Conservation (phyloP, 1,140 invertebrate species). For the Druon quercuslanigerum region DNA sequence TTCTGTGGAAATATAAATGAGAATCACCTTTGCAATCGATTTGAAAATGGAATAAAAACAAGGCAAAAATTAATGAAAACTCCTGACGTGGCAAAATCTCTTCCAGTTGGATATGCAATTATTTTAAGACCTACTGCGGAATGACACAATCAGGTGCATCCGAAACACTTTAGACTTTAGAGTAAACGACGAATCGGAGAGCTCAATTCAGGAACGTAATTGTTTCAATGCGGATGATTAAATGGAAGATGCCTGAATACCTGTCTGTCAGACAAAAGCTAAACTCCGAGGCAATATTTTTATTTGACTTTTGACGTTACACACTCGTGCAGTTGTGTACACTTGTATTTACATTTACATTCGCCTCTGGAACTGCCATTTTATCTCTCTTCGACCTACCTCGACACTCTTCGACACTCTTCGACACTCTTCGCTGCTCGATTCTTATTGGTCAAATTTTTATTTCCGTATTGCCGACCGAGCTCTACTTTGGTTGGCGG, state of each 20-base stretch:
- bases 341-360: not conserved
- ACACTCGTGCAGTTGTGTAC: too few species aligned
- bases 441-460: not conserved
- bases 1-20: not conserved
- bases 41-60: constrained; percentile 11
- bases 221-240: not conserved
- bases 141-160: not conserved
- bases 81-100: constrained; percentile 1
- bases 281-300: not conserved
- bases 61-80: not conserved
- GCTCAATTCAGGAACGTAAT: not conserved
- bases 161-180: not conserved
- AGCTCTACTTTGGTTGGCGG: not conserved
- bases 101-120: not conserved
- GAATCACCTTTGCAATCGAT: not conserved
- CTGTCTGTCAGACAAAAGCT: not conserved
- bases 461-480: not conserved
- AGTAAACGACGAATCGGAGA: not conserved
- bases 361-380: not conserved
- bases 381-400: not conserved
- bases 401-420: not conserved
- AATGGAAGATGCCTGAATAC: not conserved
- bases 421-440: not conserved
- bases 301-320: not conserved
- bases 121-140: not conserved